A percentile compares a stretch with the other conserved stretches of the same genome.
Conservation (phyloP, 2,113 vertebrate genomes). For the Pomatorhinus ruficollis region DNA sequence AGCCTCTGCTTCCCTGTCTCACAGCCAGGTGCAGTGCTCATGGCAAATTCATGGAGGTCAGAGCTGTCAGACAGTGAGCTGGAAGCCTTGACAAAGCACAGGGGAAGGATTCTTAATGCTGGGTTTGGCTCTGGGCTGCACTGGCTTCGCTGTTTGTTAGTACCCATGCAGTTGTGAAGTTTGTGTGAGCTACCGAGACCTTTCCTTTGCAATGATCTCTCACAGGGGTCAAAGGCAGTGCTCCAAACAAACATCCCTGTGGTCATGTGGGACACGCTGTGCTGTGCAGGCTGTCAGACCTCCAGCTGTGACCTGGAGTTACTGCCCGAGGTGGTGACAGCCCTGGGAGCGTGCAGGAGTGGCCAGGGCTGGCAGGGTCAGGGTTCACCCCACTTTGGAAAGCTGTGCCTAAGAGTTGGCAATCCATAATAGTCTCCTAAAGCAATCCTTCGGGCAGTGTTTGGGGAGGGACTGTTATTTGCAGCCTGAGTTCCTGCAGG, state of each 20-base stretch:
- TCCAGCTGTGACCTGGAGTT: not conserved
- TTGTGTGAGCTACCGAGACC: not conserved
- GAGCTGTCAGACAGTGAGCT: not conserved
- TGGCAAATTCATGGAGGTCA: not conserved
- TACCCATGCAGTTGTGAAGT: not conserved
- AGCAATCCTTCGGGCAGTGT: not conserved
- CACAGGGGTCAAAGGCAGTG: not conserved
- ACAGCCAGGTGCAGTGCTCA: not conserved
- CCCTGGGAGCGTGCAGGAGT: not conserved
- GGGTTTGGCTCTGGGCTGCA: not conserved
- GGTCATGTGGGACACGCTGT: not conserved
- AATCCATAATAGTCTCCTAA: not conserved
- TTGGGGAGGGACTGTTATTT: not conserved
- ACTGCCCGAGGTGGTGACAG: slow-evolving; percentile 19
- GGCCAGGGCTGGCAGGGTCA: not conserved
- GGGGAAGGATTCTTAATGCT: not conserved
- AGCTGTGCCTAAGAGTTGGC: not conserved
- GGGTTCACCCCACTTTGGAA: not conserved
- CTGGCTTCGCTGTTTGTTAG: not conserved
- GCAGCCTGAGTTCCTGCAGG: not conserved
- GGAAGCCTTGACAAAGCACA: not conserved
- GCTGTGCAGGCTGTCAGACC: not conserved
- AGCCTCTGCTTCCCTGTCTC: not conserved
- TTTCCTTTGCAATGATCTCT: not conserved
- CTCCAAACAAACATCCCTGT: not conserved